These are phyloP conservation scores for Syritta pipiens DNA, from an alignment of 2,888 invertebrate species.

Conservation along the genomic window DNA sequence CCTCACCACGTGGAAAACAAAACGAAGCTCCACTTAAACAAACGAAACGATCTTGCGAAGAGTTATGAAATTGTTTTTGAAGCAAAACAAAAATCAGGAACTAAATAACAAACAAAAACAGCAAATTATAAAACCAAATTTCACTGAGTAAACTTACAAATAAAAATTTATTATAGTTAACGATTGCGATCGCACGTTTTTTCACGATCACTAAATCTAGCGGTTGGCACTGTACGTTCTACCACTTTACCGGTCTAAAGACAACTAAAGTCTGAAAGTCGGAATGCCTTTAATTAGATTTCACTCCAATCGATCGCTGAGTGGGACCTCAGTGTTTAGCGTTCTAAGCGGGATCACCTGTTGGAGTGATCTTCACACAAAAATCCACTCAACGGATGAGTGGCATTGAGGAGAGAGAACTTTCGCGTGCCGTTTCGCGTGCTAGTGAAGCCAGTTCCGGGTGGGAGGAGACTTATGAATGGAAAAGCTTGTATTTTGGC, in stretches of 20 bases:
- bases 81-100: not conserved
- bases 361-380: conserved; percentile 3
- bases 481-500: conserved; percentile 10
- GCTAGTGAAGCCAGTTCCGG: conserved; percentile 28
- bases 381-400: conserved; percentile 11
- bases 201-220: conserved; percentile 43
- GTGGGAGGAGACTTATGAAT: conserved; percentile 35
- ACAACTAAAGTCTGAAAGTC: conserved; percentile 35
- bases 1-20: conserved; percentile 11
- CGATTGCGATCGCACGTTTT: conserved; percentile 46
- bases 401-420: not conserved
- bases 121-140: too few species aligned
- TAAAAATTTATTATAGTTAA: conserved; percentile 18
- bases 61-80: not conserved
- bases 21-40: conserved; percentile 5
- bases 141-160: conserved; percentile 57
- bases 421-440: too few species aligned
- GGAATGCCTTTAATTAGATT: not conserved
- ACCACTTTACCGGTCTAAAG: conserved; percentile 37
- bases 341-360: conserved; percentile 37
- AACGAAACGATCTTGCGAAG: not conserved
- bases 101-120: too few species aligned
- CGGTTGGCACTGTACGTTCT: conserved; percentile 16
- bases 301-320: conserved; percentile 21
- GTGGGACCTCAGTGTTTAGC: not conserved